These are phyloP conservation scores for Andrena marginata DNA, from an alignment of 2,888 invertebrate genomes.

Conservation along the genomic window DNA sequence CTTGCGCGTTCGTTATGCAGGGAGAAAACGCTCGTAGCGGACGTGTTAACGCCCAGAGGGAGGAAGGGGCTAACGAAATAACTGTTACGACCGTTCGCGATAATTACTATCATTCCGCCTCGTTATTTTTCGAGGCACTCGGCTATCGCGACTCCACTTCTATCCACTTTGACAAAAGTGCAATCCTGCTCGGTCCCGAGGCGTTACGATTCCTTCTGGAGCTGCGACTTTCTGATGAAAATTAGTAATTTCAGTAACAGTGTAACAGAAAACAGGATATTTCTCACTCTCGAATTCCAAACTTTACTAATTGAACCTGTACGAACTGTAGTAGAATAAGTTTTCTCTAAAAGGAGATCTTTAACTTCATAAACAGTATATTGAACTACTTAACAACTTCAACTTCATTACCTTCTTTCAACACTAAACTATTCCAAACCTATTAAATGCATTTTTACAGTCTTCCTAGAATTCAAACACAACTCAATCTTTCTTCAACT, in stretches of 20 bases:
- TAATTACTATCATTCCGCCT: conserved; percentile 29
- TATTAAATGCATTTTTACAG: too few relatives aligned
- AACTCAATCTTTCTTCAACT: too few relatives aligned
- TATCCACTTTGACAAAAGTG: neutral
- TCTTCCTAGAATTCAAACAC: too few relatives aligned
- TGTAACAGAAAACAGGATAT: neutral
- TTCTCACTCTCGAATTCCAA: neutral
- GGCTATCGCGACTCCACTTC: neutral
- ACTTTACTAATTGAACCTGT: too few relatives aligned
- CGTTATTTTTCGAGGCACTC: conserved; percentile 10
- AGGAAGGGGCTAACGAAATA: conserved; percentile 14
- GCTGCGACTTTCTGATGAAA: neutral
- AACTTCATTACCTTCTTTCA: too few relatives aligned
- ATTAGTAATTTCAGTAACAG: neutral
- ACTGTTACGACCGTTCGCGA: conserved; percentile 25
- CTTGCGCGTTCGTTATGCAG: conserved; percentile 33
- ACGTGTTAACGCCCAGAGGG: conserved; percentile 19
- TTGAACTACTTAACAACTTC: too few relatives aligned
- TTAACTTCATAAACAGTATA: too few relatives aligned
- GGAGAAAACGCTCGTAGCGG: conserved; percentile 9
- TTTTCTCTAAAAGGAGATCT: too few relatives aligned
- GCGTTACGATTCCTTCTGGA: neutral
- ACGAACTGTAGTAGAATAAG: too few relatives aligned
- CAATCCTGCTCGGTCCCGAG: neutral
- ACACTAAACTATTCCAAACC: too few relatives aligned